Base-by-base conservation (phyloP, 2,888 invertebrate genomes). In the Aradus depressus region DNA sequence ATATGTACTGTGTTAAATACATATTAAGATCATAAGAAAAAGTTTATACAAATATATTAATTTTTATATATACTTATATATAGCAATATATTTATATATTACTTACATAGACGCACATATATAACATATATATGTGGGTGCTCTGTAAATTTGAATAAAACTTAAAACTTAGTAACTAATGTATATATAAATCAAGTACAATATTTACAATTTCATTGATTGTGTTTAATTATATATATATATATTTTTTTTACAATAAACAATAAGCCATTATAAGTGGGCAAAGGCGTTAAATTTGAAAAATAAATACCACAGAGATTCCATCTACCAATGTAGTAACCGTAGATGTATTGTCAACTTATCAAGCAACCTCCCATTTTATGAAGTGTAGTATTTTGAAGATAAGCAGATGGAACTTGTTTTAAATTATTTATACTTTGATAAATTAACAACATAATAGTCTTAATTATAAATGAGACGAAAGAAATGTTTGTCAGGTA, bases 201-300 rank as follows among this genome's bases (percentile, higher is more conserved):
- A 52, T 55, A 55, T 55, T 55, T 55, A 55, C 55, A 55, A 35
- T 44, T 55, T 52, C 44, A 45, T 52, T 55, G 52, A 50, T 53
- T 50, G 47, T 37, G 37, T n/a, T n/a, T n/a, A n/a, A n/a, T n/a
- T n/a, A n/a, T 50, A 45, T 52, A 22, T 35, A 28, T 54, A 32
- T 48, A 48, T 44, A 43, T 37, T 39, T 41, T 49, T 54, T 48
- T 21, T 49, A 49, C 43, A 55, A 47, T 47, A 54, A 54, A 50
- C 44, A 45, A 51, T 39, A 45, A 32, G 41, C 48, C 52, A 50
- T 49, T 52, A 21, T 35, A 32, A 48, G 42, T 41, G 49, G 41
- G 51, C 37, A 44, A 52, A 44, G 35, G 50, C 28, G 50, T 50
- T 37, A 38, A 49, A 37, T 49, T 47, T 45, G 47, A 42, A 37